A percentile compares a stretch with the other conserved stretches of the same genome.
These are phyloP conservation scores for Linyphia triangularis DNA, from an alignment of 2,888 invertebrate species.

Conservation along the genomic window DNA sequence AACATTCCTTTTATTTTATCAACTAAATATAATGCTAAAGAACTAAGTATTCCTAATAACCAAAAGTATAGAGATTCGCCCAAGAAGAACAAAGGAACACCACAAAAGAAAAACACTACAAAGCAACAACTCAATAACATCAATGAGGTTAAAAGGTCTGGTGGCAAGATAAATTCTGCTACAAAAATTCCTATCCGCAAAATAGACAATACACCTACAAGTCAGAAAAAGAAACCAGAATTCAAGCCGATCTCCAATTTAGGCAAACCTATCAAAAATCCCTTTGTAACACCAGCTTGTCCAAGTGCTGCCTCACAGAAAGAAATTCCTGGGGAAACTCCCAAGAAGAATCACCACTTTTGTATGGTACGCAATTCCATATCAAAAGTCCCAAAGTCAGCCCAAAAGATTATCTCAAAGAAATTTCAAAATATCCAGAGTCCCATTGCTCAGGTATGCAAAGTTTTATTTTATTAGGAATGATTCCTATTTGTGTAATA, in stretches of 20 bases:
- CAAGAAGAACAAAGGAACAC: neutral
- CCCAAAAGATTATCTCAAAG: constrained; percentile 24
- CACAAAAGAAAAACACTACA: constrained; percentile 1
- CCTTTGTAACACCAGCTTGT: neutral
- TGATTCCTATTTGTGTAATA: neutral
- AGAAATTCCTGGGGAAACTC: neutral
- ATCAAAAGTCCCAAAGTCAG: constrained; percentile 57
- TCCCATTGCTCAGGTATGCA: constrained; percentile 58
- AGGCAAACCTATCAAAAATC: constrained; percentile 13
- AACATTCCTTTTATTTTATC: constrained; percentile 38
- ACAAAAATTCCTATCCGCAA: constrained; percentile 67
- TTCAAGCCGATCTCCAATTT: neutral
- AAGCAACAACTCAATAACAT: neutral
- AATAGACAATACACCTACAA: constrained; percentile 18
- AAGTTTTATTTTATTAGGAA: neutral
- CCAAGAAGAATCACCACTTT: constrained; percentile 38
- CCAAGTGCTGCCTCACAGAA: neutral
- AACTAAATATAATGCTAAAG: neutral
- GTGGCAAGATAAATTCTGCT: constrained; percentile 10
- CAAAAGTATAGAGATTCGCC: neutral
- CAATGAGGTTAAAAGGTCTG: constrained; percentile 20
- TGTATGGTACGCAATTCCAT: constrained; percentile 51
- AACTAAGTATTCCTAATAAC: neutral
- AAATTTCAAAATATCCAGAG: constrained; percentile 64
- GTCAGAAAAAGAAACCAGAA: constrained; percentile 12